Conservation (phyloP, 1,140 invertebrate genomes). For the Harlomillsia oculata region DNA sequence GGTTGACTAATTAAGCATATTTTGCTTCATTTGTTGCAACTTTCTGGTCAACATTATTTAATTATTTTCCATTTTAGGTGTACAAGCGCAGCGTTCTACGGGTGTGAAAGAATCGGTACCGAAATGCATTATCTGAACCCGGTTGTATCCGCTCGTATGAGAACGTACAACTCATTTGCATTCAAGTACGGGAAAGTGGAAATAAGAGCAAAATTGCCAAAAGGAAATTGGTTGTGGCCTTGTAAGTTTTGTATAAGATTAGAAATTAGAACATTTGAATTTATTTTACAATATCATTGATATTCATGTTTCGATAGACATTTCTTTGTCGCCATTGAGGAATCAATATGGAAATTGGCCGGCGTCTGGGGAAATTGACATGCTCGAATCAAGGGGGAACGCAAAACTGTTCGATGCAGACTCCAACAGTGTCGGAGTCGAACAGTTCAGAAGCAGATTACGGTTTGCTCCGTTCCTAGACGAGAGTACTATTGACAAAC, state of each 20-base stretch:
- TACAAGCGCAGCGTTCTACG: not conserved
- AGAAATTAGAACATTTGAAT: not conserved
- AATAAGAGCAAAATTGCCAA: conserved; percentile 41
- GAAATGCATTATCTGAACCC: not conserved
- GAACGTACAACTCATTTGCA: conserved; percentile 53
- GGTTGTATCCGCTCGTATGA: conserved; percentile 52
- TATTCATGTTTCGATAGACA: conserved; percentile 39
- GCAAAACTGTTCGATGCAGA: conserved; percentile 40
- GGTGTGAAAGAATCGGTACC: not conserved
- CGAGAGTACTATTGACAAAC: conserved; percentile 45
- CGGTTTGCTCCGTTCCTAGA: conserved; percentile 51
- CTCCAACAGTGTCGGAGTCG: conserved; percentile 48
- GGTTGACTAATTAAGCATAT: not conserved
- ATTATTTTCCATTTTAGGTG: not conserved
- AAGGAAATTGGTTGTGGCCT: conserved; percentile 12
- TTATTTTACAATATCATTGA: not conserved
- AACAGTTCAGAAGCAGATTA: conserved; percentile 49
- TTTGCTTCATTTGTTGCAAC: conserved; percentile 1
- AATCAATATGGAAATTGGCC: conserved; percentile 45
- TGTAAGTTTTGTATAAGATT: not conserved
- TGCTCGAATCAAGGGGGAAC: conserved; percentile 51
- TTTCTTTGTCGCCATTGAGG: conserved; percentile 47
- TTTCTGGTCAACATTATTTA: not conserved
- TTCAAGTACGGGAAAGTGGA: conserved; percentile 64
- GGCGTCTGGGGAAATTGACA: conserved; percentile 48